Evolutionary conservation across 2,888 invertebrate species (phyloP).

Genomic region (Eupithecia centaureata): DNA sequence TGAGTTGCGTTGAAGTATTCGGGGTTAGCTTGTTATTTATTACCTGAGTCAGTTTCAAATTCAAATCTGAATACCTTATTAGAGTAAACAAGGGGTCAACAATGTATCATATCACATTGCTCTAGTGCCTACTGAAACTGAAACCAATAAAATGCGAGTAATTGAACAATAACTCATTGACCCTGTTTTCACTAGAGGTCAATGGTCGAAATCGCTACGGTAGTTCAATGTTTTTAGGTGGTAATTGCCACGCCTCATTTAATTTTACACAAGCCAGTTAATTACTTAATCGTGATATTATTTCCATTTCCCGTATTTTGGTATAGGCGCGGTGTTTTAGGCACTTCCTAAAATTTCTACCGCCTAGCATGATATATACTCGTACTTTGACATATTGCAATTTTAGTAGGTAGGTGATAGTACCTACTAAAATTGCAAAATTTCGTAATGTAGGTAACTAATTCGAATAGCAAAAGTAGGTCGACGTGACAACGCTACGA

Average conservation of each 20-base stretch:
- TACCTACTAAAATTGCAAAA: background rate
- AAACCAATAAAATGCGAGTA: conserved; percentile 19
- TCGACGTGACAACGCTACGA: background rate
- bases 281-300: conserved; percentile 28
- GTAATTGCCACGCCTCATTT: conserved; percentile 34
- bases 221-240: conserved; percentile 29
- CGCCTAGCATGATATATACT: background rate
- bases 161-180: conserved; percentile 28
- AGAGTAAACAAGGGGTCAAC: background rate
- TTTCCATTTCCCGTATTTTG: conserved; percentile 5
- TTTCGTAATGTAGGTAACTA: background rate
- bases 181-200: conserved; percentile 29
- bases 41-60: background rate
- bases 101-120: conserved; percentile 9
- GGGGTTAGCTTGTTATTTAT: too few relatives aligned
- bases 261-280: conserved; percentile 8
- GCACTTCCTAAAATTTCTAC: background rate
- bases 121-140: conserved; percentile 12
- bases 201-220: conserved; percentile 30
- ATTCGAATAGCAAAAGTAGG: conserved; percentile 5
- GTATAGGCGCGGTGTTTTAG: background rate
- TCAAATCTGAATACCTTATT: background rate
- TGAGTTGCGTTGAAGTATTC: too few relatives aligned
- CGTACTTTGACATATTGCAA: too few relatives aligned
- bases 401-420: too few relatives aligned